Base-by-base conservation (phyloP, 2,797 vertebrate species). In the Etheostoma nigrum region DNA sequence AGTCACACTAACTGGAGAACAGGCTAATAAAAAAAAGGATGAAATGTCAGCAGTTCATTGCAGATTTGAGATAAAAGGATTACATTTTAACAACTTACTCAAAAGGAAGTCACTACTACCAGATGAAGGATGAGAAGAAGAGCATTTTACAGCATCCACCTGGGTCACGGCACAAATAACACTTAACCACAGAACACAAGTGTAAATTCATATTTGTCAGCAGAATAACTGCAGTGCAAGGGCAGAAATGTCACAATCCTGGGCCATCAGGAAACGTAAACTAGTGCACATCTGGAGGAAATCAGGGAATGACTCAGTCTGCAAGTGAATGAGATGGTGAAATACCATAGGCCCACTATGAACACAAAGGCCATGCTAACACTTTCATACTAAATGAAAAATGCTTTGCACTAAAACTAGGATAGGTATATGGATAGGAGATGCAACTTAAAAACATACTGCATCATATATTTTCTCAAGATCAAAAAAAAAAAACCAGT, bases 271-370 rank as follows among this genome's bases (percentile, higher is more conserved):
- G 92, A 94, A 92, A 88, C 81, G 85, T 92, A 88, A 91, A 91
- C 81, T 85, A 49, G 55, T 78, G 90, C 92, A 94, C 93, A 94
- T 94, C 94, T 94, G 94, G 93, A 94, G 93, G 92, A 94, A 93
- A 94, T 94, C 92, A 94, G 81, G 78, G 84, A 87, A 89, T 94
- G 92, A 94, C 74, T 94, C 93, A 94, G 91, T 88, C 84, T 88
- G 88, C 87, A 81, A 90, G 83, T 91, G 88, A 91, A 88, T 86
- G 88, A 91, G 86, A 91, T 93, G 92, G 91, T 90, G 92, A 92
- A 93, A 93, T 87, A 91, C 83, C 89, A 83, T 88, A 85, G 90
- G 82, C 88, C 78, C 84, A 86, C 72, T 82, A 85, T 71, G 86
- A 73, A 85, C 84, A 83, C 78, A 75, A 67, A 78, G 67, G 67